Evolutionary conservation across 2,113 vertebrate species (phyloP).

Genomic region (Neolamprologus toae): DNA sequence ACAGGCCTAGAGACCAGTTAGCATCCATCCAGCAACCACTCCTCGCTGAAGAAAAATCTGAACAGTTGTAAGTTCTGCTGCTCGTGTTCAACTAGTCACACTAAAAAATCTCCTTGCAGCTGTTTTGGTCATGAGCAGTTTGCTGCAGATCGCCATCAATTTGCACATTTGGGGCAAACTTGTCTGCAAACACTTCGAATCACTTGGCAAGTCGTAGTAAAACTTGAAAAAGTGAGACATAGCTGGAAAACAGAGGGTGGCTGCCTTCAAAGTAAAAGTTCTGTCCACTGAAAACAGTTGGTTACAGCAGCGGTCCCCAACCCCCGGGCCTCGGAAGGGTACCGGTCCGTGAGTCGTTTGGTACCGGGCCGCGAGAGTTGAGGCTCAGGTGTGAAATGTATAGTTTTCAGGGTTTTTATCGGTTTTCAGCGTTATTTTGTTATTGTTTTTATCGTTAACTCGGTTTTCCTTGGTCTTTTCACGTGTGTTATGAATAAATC

Average conservation of each 20-base stretch:
- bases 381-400: too few relatives aligned
- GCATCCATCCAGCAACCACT: background rate
- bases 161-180: background rate
- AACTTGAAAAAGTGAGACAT: background rate
- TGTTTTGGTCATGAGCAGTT: background rate
- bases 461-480: accelerated
- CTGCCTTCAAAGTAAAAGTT: background rate
- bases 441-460: accelerated
- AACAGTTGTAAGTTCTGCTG: background rate
- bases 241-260: background rate
- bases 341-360: accelerated
- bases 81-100: background rate
- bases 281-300: accelerated
- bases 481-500: too few relatives aligned
- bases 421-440: too few relatives aligned
- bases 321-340: accelerated
- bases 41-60: background rate
- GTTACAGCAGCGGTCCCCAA: accelerated
- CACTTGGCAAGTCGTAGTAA: background rate
- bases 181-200: background rate
- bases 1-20: background rate
- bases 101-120: background rate
- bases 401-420: accelerated
- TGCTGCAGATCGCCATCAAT: accelerated
- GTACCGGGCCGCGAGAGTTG: too few relatives aligned